These are phyloP conservation scores for Anoplius nigerrimus DNA, from an alignment of 2,888 invertebrate genomes.

Conservation along the genomic window DNA sequence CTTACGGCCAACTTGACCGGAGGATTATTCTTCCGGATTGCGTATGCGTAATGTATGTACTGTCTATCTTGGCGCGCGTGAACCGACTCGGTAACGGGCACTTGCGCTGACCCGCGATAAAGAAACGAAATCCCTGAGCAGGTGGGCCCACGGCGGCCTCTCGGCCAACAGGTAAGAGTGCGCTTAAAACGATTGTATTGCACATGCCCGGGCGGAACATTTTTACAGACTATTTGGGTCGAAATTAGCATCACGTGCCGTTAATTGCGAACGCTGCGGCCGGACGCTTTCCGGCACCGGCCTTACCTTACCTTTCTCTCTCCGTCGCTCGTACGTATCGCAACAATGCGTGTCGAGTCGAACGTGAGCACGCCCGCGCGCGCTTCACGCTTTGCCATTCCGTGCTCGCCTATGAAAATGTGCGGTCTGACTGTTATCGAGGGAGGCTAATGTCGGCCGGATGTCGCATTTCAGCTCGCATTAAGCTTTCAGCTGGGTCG, in stretches of 20 bases:
- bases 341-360: constrained; percentile 36
- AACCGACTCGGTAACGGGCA: constrained; percentile 38
- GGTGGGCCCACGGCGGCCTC: constrained; percentile 41
- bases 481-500: too few species aligned
- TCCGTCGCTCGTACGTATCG: constrained; percentile 20
- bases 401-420: too few species aligned
- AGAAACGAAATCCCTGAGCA: constrained; percentile 50
- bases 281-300: constrained; percentile 30
- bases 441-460: too few species aligned
- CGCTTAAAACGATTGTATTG: constrained; percentile 56
- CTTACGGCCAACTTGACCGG: too few species aligned
- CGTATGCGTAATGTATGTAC: constrained; percentile 9
- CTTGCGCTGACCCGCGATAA: constrained; percentile 43
- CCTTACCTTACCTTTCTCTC: constrained; percentile 3
- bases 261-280: constrained; percentile 60
- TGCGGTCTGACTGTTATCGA: too few species aligned
- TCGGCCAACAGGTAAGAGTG: constrained; percentile 51
- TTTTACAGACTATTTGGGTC: constrained; percentile 68
- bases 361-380: too few species aligned
- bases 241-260: constrained; percentile 66
- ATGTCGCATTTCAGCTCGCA: too few species aligned
- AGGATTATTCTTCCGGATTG: constrained; percentile 50
- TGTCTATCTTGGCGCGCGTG: constrained; percentile 11
- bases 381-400: too few species aligned
- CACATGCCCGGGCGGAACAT: constrained; percentile 60